Evolutionary conservation across 2,797 vertebrate species (phyloP).

Genomic region (Parambassis ranga): DNA sequence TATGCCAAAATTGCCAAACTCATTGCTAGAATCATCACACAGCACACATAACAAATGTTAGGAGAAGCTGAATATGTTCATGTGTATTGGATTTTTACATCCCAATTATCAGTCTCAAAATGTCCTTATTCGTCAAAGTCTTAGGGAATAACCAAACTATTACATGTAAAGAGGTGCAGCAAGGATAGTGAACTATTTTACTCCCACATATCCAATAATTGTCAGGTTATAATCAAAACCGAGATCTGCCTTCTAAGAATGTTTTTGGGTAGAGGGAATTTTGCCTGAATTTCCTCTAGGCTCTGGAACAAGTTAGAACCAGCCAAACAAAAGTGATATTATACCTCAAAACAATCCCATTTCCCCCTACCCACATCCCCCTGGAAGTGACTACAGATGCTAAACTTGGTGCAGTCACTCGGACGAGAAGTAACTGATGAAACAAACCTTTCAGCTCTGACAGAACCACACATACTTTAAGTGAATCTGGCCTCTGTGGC

Average conservation of each 20-base stretch:
- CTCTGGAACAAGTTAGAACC: constrained; percentile 2
- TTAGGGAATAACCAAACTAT: too few relatives aligned
- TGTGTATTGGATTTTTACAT: too few relatives aligned
- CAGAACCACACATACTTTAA: constrained; percentile 8
- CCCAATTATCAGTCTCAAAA: too few relatives aligned
- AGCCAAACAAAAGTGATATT: constrained; percentile 14
- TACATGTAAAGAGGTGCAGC: too few relatives aligned
- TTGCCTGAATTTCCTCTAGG: background rate
- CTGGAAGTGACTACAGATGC: constrained; percentile 20
- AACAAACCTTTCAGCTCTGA: background rate
- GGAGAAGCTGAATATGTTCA: too few relatives aligned
- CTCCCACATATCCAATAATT: background rate
- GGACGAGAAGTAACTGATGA: background rate
- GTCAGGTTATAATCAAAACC: background rate
- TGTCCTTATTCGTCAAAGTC: too few relatives aligned
- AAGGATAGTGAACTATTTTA: too few relatives aligned
- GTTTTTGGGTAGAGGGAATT: background rate
- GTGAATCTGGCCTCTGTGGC: background rate
- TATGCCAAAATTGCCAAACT: too few relatives aligned
- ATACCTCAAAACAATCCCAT: background rate
- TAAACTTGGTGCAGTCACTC: background rate
- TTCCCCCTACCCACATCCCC: constrained; percentile 1
- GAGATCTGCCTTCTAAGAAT: background rate
- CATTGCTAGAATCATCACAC: too few relatives aligned
- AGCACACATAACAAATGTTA: too few relatives aligned